Base-by-base conservation (phyloP, 2,113 vertebrate species). In the Natator depressus region DNA sequence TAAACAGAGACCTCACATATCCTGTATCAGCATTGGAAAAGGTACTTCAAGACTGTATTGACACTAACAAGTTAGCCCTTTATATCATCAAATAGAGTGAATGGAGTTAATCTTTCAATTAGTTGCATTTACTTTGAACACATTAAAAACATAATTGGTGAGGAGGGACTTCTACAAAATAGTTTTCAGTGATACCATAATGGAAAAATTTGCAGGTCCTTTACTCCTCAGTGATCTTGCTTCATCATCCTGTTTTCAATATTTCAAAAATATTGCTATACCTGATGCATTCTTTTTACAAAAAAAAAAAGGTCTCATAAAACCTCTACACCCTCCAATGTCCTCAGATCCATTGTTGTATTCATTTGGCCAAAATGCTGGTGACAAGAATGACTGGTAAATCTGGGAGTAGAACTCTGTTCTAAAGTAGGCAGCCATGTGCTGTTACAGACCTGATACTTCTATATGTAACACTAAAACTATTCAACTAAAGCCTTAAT, bases 381-480 rank as follows among this genome's bases (percentile, higher is more conserved):
- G 79, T 53, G 65, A 42, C 16, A 54, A 38, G 82, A 91, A 1
- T 35, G 29, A 14, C 57, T 93, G 72, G 25, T 82, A 90, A 80
- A 76, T 46, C 17, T 46, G 47, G 79, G 88, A 31, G 8, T 69
- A 55, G 25, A 42, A 80, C 90, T 91, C 80, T 47, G 50, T 47
- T 57, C 81, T 42, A 59, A 85, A 89, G 10, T 5, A 1, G 80
- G 47, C 75, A 92, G 89, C 50, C 11, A 0, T 24, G 47, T 81
- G 57, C 53, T 86, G 62, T 91, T 91, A 88, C 86, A 95, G 90
- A 94, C 90, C 83, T 95, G 78, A 54, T 65, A 10, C 38, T 75
- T 42, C 62, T 83, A 42, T 17, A 69, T 20, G 65, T 69, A 69
- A 69, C 35, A 38, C 79, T 85, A 35, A 59, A 95, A 95, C 49